A percentile compares a stretch with the other conserved stretches of the same genome.
Evolutionary conservation across 2,888 invertebrate species (phyloP).

Genomic region (Odontocolon sp.): DNA sequence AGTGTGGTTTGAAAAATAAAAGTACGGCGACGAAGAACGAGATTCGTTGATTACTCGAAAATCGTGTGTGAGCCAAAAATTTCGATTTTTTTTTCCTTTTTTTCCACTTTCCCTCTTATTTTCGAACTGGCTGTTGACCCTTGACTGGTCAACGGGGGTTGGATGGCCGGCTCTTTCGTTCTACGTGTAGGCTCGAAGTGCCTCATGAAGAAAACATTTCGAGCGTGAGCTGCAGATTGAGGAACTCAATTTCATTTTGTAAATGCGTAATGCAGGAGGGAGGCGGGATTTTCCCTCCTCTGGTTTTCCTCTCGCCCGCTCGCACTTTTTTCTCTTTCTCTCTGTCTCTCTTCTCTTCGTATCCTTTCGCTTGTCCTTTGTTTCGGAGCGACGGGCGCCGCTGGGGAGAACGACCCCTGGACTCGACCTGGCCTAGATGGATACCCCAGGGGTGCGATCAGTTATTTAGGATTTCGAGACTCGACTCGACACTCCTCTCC

Average conservation of each 20-base stretch:
- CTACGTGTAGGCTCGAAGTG: constrained; percentile 35
- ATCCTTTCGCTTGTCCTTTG: neutral
- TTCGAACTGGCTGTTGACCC: constrained; percentile 1
- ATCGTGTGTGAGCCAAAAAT: too few relatives aligned
- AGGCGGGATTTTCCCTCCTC: constrained; percentile 35
- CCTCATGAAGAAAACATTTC: constrained; percentile 68
- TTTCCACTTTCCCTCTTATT: too few relatives aligned
- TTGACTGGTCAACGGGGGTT: neutral
- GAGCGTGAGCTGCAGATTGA: constrained; percentile 64
- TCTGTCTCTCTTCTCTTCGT: constrained; percentile 8
- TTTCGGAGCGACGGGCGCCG: constrained; percentile 36
- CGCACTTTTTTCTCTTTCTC: too few relatives aligned
- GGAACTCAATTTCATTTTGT: constrained; percentile 73
- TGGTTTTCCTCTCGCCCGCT: constrained; percentile 32
- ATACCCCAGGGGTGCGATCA: constrained; percentile 71
- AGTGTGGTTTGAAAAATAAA: too few relatives aligned
- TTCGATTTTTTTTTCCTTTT: too few relatives aligned
- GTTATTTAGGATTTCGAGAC: constrained; percentile 74
- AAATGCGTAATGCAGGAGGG: constrained; percentile 70
- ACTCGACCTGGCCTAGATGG: constrained; percentile 52
- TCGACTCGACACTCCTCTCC: constrained; percentile 58
- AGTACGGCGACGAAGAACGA: too few relatives aligned
- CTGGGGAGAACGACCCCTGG: constrained; percentile 40
- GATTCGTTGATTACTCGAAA: too few relatives aligned
- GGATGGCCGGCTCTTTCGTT: constrained; percentile 4